Evolutionary conservation across 2,888 invertebrate genomes (phyloP).

Genomic region (Hirtodrosophila cameraria): DNA sequence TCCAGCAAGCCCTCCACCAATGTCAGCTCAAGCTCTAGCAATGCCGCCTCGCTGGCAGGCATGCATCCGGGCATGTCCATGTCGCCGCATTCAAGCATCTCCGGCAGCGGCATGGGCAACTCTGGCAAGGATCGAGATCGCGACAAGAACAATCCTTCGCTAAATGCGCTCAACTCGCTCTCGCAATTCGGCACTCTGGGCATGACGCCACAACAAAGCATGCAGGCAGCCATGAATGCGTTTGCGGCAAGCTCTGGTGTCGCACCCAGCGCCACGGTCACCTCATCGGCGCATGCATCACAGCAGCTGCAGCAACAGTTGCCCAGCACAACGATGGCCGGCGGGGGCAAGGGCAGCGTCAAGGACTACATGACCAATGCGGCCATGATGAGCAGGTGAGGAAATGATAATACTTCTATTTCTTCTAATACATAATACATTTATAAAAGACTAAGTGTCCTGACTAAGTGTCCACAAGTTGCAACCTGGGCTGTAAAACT

Average conservation of each 20-base stretch:
- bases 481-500: too few relatives aligned
- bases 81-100: slow-evolving; percentile 75
- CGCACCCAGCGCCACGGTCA: slow-evolving; percentile 60
- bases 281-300: slow-evolving; percentile 56
- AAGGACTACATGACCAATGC: slow-evolving; percentile 83
- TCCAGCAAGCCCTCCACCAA: slow-evolving; percentile 58
- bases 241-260: slow-evolving; percentile 82
- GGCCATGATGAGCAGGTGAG: slow-evolving; percentile 65
- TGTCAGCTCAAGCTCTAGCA: slow-evolving; percentile 57
- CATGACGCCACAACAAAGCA: slow-evolving; percentile 84
- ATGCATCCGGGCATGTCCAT: slow-evolving; percentile 70
- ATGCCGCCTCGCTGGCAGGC: slow-evolving; percentile 39
- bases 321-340: slow-evolving; percentile 45
- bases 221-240: slow-evolving; percentile 84
- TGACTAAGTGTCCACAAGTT: too few relatives aligned
- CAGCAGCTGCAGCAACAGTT: slow-evolving; percentile 55
- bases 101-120: slow-evolving; percentile 30
- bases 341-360: slow-evolving; percentile 59
- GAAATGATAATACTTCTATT: too few relatives aligned
- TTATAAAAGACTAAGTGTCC: too few relatives aligned
- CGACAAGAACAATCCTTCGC: slow-evolving; percentile 83
- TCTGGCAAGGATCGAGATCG: slow-evolving; percentile 49
- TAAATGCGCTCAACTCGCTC: slow-evolving; percentile 83
- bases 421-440: too few relatives aligned
- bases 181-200: slow-evolving; percentile 83